Percentiles rank a stretch among this genome's conserved stretches.
phyloP scores from a whole-genome alignment of 2,797 vertebrate genomes.

The Pogonophryne albipinna region DNA sequence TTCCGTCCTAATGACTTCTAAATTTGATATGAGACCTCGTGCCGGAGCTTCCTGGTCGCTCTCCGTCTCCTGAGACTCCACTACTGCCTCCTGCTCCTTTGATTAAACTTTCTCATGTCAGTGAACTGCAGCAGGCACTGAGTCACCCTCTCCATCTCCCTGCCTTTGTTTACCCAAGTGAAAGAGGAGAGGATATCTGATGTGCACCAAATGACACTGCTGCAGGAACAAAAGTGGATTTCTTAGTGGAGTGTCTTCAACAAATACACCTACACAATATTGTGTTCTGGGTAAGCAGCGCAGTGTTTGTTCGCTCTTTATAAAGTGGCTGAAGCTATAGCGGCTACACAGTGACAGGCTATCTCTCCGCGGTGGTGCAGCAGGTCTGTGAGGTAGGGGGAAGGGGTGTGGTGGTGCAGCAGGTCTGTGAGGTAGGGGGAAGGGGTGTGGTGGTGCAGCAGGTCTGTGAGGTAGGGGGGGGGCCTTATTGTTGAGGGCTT shows the following conservation, averaged over 20 bases:
- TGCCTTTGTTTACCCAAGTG: slow-evolving; percentile 78
- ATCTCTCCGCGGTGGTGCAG: slow-evolving; percentile 49
- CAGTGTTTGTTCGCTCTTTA: slow-evolving; percentile 69
- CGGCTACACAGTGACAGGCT: slow-evolving; percentile 57
- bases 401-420: no score
- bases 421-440: no score
- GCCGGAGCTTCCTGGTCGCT: slow-evolving; percentile 75
- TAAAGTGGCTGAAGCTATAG: slow-evolving; percentile 62
- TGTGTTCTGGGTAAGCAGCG: slow-evolving; percentile 59
- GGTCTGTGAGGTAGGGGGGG: no score
- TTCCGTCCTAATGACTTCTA: slow-evolving; percentile 83
- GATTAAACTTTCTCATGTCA: slow-evolving; percentile 82
- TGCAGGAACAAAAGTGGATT: slow-evolving; percentile 63
- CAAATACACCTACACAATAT: slow-evolving; percentile 63
- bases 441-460: no score
- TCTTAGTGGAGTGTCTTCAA: slow-evolving; percentile 60
- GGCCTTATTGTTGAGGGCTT: no score
- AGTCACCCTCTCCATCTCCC: slow-evolving; percentile 70
- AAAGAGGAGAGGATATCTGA: slow-evolving; percentile 79
- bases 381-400: no score
- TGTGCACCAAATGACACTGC: slow-evolving; percentile 76
- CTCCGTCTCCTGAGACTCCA: slow-evolving; percentile 69
- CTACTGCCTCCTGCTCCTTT: slow-evolving; percentile 78
- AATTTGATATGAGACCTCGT: slow-evolving; percentile 82
- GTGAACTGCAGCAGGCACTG: slow-evolving; percentile 69